Evolutionary conservation across 2,888 invertebrate species (phyloP), one percentile per base, ranked within the genome.

Genomic region (Parochlus steinenii): DNA sequence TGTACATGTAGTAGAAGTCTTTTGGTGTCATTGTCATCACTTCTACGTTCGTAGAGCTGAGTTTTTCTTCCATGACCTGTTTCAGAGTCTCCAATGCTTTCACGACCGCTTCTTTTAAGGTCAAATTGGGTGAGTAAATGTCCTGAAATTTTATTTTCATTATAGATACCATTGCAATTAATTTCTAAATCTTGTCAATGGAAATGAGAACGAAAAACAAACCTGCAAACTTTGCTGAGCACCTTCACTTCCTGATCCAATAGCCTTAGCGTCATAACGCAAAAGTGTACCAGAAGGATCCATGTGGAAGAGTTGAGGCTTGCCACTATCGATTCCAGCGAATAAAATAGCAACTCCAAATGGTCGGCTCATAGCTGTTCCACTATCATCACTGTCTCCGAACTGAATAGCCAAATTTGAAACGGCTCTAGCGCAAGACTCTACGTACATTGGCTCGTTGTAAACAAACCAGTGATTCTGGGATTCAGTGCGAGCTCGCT

Each of bases 21-120:
- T 65, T 66, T 0, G 81, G 79, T 0, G 89, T 92, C 69, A 95
- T 86, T 22, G 86, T 86, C 57, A 90, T 89, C 44, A 95, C 86
- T 64, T 98, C 98, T 35, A 99, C 93, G 59, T 98, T 98, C 37
- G 81, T 87, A 40, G 90, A 83, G 41, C 83, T 95, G 3, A 98
- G 63, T 58, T 97, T 98, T 57, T 98, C 98, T 55, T 99, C 98
- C 98, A 99, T 98, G 0, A 99, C 97, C 62, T 98, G 97, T 57
- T 98, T 98, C 15, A 98, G 64, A 48, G 97, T 97, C 8, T 82
- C 86, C 36, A 98, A 64, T 1, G 92, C 81, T 10, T 85, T 64
- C 51, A 86, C 87, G 41, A 86, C 79, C 0, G 95, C 97, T 63
- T 97, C 95, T 43, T 77, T 75, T 33, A 98, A 58, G 0, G 85